A percentile compares a stretch with the other conserved stretches of the same genome.
phyloP scores from a whole-genome alignment of 2,797 vertebrate genomes.

The Aselliscus stoliczkanus region DNA sequence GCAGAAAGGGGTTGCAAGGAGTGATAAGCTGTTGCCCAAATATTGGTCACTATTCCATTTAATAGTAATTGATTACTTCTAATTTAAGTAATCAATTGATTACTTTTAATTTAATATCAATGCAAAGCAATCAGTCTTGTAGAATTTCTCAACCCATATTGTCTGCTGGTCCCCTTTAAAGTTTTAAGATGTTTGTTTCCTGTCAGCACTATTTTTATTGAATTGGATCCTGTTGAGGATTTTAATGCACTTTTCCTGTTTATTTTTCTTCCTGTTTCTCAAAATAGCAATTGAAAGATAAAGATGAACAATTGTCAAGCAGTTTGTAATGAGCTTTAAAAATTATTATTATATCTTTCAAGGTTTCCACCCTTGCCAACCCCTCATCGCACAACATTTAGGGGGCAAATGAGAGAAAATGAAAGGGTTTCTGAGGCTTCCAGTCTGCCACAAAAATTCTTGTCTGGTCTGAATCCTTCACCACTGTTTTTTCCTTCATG shows the following conservation, averaged over 20 bases:
- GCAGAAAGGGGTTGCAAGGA: neutral
- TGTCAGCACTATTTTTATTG: conserved; percentile 62
- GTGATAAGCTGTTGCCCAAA: neutral
- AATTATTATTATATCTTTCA: neutral
- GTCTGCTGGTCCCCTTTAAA: neutral
- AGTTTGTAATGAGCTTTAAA: conserved; percentile 34
- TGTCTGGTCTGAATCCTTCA: neutral
- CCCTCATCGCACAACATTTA: neutral
- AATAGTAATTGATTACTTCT: neutral
- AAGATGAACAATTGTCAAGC: conserved; percentile 30
- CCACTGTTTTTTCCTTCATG: neutral
- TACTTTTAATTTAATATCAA: neutral
- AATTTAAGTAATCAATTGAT: too few relatives aligned
- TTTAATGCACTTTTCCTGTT: conserved; percentile 62
- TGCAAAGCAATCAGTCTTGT: neutral
- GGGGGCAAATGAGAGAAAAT: neutral
- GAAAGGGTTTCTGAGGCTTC: neutral
- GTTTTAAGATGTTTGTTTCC: conserved; percentile 57
- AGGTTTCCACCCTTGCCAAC: neutral
- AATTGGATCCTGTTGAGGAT: neutral
- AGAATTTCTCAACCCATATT: neutral
- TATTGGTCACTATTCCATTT: neutral
- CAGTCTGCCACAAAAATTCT: neutral
- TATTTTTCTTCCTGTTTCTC: conserved; percentile 69
- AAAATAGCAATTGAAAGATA: conserved; percentile 48